Evolutionary conservation across 1,140 invertebrate genomes (phyloP), one percentile per base, ranked within the genome.

Genomic region (Zaprionus inermis): DNA sequence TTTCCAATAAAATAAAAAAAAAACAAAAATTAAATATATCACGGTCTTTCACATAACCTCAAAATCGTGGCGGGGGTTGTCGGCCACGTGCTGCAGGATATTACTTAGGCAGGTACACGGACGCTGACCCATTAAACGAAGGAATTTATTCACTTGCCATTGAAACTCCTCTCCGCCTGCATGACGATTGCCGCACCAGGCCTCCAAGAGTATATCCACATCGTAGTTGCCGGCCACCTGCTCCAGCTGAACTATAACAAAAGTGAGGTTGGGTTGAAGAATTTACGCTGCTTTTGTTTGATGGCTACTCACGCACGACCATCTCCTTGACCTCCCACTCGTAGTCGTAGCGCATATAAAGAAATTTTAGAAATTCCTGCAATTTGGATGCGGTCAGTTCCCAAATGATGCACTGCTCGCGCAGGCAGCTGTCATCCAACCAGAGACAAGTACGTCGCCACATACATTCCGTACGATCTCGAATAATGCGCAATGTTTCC

Each of bases 1-100:
- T 86, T 88, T 81, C 75, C 88, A 88, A 79, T 79, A 89, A 83
- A 88, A 74, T 52, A 80, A 83, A 70, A 85, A 41, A 20, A 54
- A 54, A 60, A 58, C 2, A 36, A 60, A 44, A 51, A 76, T 70
- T 73, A 41, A 73, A 77, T 18, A 18, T 18, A 18, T 18, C 11
- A 49, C 10, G 14, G 34, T 36, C 34, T 36, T 36, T n/a, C n/a
- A 44, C 38, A 44, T 44, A 46, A 58, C 16, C 4, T 6, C 1
- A 60, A 60, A n/a, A 10, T 16, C 5, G 2, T 44, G 38, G 6
- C 38, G 16, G 38, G n/a, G 38, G 38, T 44, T 44, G 38, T n/a
- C 38, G 16, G 30, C 28, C 4, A 24, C 11, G 9, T 28, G 6
- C 30, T 46, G 28, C n/a, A 6, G 4, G 20, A 9, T 18, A n/a